Evolutionary conservation across 1,140 invertebrate genomes (phyloP), one percentile per base, ranked within the genome.

Genomic region (Drosophila sulfurigaster): DNA sequence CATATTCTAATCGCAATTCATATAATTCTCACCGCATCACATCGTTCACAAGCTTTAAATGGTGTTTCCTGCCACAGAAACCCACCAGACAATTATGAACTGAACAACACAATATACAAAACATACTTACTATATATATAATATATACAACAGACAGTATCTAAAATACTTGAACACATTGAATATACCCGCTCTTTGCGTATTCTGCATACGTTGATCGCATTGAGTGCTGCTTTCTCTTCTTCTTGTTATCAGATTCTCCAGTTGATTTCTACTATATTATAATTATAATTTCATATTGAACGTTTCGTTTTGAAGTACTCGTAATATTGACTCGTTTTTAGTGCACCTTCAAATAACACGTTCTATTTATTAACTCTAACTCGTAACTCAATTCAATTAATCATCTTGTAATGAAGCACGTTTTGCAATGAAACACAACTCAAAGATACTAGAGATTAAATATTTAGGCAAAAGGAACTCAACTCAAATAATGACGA

Each of bases 41-140:
- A 16, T 28, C 28, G n/a, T 48, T 62, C 48, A 68, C 48, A 4
- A 71, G 82, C 82, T 82, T 86, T 87, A 70, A 66, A 86, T 86
- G 70, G 76, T 79, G 38, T 87, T 81, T 69, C 54, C 48, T 64
- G 48, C 75, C 64, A 68, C 65, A 74, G 48, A 63, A 52, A 54
- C 43, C 43, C 28, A 28, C 35, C 32, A 20, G 41, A 69, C 77
- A 68, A 45, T 62, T 46, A 66, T 38, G 45, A 67, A 74, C 85
- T 66, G 46, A 75, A 62, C 62, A 30, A 35, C 13, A 46, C 52
- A 70, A 56, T 13, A 49, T 13, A 32, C 32, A 32, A 25, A 49
- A 32, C 3, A 32, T 20, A 7, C 10, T 38, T 28, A 48, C 32
- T 52, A 15, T 43, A 48, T 62, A 60, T n/a, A 46, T 25, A 51